Evolutionary conservation across 2,113 vertebrate genomes (phyloP), one percentile per base, ranked within the genome.

Genomic region (Illadopsis cleaveri): DNA sequence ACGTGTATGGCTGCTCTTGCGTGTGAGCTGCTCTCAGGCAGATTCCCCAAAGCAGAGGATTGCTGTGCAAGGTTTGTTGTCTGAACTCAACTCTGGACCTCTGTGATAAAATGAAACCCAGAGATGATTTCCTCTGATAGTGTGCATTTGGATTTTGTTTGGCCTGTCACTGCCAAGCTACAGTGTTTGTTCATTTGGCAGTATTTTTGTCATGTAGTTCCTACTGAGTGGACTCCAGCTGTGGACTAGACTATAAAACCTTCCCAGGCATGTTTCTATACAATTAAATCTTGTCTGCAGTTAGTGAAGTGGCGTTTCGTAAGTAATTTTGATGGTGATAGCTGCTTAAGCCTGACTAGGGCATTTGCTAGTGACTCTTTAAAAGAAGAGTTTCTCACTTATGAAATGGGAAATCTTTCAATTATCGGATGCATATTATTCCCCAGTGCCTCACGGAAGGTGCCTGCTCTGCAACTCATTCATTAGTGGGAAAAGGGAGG

Each of bases 201-300:
- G 73, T 35, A 11, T 64, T 80, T 82, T 68, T 95, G 71, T 87
- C 76, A 20, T 35, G 85, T 47, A 25, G 76, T 16, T 83, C 56
- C 75, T 66, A 27, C 54, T 70, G 68, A 88, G 51, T 60, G 51
- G 68, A 57, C 88, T 94, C 85, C 92, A 96, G 91, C 86, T 96
- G 82, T 27, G 80, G 76, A 27, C 57, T 82, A 69, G 79, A 15
- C 92, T 93, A 3, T 53, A 85, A 89, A 91, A 94, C 54, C 37
- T 96, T 96, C 68, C 68, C 75, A 78, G 76, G 78, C 81, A 95
- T 65, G 57, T 58, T 91, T 90, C 82, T 44, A 4, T 89, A 61
- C 75, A 71, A 79, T 86, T 92, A 92, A 57, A 66, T 76, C 71
- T 93, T 71, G 69, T 77, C 72, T 62, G 38, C 57, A 75, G 85